Percentiles rank a stretch among this genome's conserved stretches.
These are phyloP conservation scores for Synanthedon myopaeformis DNA, from an alignment of 2,888 invertebrate species.

Conservation along the genomic window DNA sequence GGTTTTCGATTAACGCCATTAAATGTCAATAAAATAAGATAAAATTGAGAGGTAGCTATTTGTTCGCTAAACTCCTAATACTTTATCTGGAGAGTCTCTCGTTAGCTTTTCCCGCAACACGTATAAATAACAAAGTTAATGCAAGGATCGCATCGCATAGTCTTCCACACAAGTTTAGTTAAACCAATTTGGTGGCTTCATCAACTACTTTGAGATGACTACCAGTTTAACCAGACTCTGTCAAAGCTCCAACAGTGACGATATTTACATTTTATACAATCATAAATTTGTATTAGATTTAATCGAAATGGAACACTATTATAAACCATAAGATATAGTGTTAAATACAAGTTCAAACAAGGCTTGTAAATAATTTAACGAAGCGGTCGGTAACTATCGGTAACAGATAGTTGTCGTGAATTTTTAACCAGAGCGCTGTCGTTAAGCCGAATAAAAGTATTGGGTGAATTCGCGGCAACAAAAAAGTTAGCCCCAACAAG, in stretches of 20 bases:
- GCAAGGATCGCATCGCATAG: slow-evolving; percentile 1
- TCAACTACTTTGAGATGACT: not conserved
- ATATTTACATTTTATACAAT: not conserved
- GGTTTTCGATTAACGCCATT: too few relatives aligned
- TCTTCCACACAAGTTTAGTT: not conserved
- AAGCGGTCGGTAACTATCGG: not conserved
- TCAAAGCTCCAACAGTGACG: not conserved
- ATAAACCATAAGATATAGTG: too few relatives aligned
- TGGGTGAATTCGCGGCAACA: not conserved
- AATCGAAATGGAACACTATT: not conserved
- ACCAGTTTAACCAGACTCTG: not conserved
- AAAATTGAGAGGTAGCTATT: too few relatives aligned
- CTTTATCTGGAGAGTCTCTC: not conserved
- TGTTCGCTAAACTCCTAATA: not conserved
- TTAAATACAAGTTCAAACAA: not conserved
- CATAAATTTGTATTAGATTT: not conserved
- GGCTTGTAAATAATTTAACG: not conserved
- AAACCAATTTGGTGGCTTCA: not conserved
- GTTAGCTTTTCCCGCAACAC: slow-evolving; percentile 1
- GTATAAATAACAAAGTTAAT: slow-evolving; percentile 1
- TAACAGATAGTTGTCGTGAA: not conserved
- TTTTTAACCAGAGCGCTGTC: not conserved
- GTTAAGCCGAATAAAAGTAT: not conserved
- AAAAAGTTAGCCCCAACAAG: slow-evolving; percentile 1
- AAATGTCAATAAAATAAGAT: too few relatives aligned